These are phyloP conservation scores for Drymonia ruficornis DNA, from an alignment of 2,888 invertebrate genomes.

Conservation along the genomic window DNA sequence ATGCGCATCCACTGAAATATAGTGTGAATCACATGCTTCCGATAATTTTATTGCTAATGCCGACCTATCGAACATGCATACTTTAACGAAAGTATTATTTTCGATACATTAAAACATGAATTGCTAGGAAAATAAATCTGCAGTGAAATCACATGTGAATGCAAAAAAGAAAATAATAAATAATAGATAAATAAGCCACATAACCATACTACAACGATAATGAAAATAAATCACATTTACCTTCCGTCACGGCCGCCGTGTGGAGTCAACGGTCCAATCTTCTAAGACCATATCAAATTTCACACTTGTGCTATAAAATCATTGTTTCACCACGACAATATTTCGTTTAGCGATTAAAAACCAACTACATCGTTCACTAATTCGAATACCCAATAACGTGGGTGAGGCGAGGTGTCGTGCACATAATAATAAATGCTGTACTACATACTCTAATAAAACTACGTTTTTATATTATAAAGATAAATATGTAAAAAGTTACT, in stretches of 20 bases:
- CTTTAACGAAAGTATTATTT: conserved; percentile 29
- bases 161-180: conserved; percentile 72
- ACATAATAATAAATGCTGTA: conserved; percentile 41
- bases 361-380: conserved; percentile 29
- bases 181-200: conserved; percentile 83
- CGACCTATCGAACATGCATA: conserved; percentile 65
- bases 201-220: conserved; percentile 74
- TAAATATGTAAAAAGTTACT: conserved; percentile 64
- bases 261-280: conserved; percentile 51
- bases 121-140: conserved; percentile 75
- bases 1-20: conserved; percentile 73
- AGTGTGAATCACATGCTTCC: conserved; percentile 58
- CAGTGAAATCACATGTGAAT: conserved; percentile 85
- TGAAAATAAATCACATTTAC: conserved; percentile 67
- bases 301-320: conserved; percentile 51
- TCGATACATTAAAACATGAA: conserved; percentile 65
- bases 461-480: conserved; percentile 44
- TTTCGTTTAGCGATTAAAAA: conserved; percentile 45
- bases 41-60: conserved; percentile 48
- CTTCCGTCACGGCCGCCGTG: conserved; percentile 53
- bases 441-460: conserved; percentile 39
- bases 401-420: conserved; percentile 62
- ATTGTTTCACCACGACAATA: conserved; percentile 37
- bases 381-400: conserved; percentile 46
- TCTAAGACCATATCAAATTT: conserved; percentile 52